phyloP scores from a whole-genome alignment of 2,888 invertebrate genomes.

The Linhomoeus sp. region DNA sequence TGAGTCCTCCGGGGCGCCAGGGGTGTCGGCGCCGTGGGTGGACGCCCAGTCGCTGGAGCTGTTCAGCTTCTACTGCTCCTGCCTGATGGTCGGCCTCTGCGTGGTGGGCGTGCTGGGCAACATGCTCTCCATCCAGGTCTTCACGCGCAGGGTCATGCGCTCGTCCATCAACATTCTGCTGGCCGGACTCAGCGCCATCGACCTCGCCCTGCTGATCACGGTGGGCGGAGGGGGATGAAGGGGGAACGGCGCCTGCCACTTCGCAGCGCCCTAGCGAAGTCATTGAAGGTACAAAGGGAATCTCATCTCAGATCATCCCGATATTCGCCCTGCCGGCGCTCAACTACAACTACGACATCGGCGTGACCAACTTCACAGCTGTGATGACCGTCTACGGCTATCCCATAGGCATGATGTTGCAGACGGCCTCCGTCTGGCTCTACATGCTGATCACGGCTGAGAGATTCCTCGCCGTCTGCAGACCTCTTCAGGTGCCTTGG shows the following conservation, averaged over 20 bases:
- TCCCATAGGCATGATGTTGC: not conserved
- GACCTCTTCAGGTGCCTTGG: not conserved
- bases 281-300: no score
- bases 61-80: not conserved
- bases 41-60: not conserved
- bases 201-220: not conserved
- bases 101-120: not conserved
- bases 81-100: not conserved
- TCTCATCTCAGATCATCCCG: not conserved
- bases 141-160: slow-evolving; percentile 1
- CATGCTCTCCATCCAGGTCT: not conserved
- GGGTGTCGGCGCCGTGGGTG: not conserved
- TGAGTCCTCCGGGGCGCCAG: no score
- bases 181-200: slow-evolving; percentile 1
- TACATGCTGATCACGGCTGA: not conserved
- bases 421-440: not conserved
- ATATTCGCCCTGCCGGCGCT: not conserved
- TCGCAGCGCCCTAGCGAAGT: no score
- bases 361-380: not conserved
- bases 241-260: no score
- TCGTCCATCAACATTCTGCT: slow-evolving; percentile 3
- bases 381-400: not conserved
- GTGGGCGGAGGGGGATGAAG: not conserved
- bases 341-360: not conserved
- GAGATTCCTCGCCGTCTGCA: not conserved